These are phyloP conservation scores for Acleris holmiana DNA, from an alignment of 2,888 invertebrate species.

Conservation along the genomic window DNA sequence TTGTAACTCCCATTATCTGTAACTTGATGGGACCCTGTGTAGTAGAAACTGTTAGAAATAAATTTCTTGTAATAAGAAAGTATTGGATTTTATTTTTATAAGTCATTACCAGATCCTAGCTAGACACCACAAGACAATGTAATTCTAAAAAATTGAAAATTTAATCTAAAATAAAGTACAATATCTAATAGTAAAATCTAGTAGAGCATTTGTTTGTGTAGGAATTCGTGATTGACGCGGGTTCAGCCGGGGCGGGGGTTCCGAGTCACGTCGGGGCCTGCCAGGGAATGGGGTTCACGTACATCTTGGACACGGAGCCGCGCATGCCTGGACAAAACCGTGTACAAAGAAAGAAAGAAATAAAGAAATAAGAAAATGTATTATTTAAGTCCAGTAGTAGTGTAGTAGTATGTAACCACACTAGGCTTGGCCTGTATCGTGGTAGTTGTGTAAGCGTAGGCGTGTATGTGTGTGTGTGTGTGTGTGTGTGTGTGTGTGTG, in stretches of 20 bases:
- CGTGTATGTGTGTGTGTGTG: no score
- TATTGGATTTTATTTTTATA: conserved; percentile 56
- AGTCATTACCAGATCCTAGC: conserved; percentile 27
- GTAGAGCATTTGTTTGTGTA: conserved; percentile 2
- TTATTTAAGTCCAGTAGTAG: no score
- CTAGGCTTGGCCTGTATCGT: no score
- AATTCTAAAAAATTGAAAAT: conserved; percentile 61
- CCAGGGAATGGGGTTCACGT: conserved; percentile 88
- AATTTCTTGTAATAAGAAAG: conserved; percentile 45
- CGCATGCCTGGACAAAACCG: conserved; percentile 82
- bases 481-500: no score
- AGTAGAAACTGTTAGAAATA: conserved; percentile 43
- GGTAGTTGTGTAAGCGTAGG: no score
- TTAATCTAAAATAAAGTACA: conserved; percentile 62
- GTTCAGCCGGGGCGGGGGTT: not conserved
- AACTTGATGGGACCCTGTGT: conserved; percentile 68
- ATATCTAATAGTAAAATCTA: conserved; percentile 35
- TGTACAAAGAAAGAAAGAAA: not conserved
- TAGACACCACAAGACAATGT: conserved; percentile 52
- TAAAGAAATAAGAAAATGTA: no score
- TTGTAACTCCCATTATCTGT: conserved; percentile 47
- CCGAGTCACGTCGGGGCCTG: conserved; percentile 67
- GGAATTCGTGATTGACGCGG: not conserved
- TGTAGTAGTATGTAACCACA: no score
- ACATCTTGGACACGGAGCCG: conserved; percentile 86